Evolutionary conservation across 2,888 invertebrate species (phyloP), one percentile per base, ranked within the genome.

Genomic region (Drosophila mercatorum): DNA sequence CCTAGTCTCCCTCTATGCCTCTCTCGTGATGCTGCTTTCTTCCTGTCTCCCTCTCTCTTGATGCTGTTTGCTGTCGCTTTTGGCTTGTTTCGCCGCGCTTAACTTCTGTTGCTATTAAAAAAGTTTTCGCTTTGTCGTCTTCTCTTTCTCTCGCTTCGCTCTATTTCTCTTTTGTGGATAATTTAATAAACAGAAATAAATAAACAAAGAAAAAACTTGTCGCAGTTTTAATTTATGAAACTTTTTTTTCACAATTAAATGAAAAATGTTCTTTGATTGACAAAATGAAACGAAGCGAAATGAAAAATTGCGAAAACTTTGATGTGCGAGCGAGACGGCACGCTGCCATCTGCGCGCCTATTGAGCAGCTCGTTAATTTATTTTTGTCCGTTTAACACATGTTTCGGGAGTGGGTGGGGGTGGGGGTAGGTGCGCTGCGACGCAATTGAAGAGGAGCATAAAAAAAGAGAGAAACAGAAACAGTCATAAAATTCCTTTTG

Each of bases 161-260:
- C 28, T 38, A 40, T 17, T 31, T n/a, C 41, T 44, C 57, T 63
- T 70, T 71, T 74, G 56, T 36, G 58, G 63, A 68, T 81, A 82
- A 83, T 84, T 83, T 79, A 81, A 83, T 83, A 81, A 81, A 41
- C 3, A 34, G n/a, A 10, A n/a, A 34, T 34, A 34, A 34, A n/a
- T 10, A 60, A 12, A 26, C 34, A 5, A 51, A 34, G 8, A 60
- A 77, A 82, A 55, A 26, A 78, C 72, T 73, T 78, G 65, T 7
- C 12, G 34, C 49, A 62, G 61, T 81, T 74, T 87, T 74, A 67
- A 87, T 76, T 83, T 86, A 81, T 68, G 73, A 67, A 78, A 63
- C 63, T 74, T 73, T 60, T 41, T 60, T 28, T 28, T 68, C n/a
- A 62, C 80, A 76, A 72, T 78, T 78, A 80, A 78, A 66, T 58